Percentiles rank a stretch among this genome's conserved stretches.
phyloP scores from a whole-genome alignment of 2,888 invertebrate species.

The Cryptocephalus primarius region DNA sequence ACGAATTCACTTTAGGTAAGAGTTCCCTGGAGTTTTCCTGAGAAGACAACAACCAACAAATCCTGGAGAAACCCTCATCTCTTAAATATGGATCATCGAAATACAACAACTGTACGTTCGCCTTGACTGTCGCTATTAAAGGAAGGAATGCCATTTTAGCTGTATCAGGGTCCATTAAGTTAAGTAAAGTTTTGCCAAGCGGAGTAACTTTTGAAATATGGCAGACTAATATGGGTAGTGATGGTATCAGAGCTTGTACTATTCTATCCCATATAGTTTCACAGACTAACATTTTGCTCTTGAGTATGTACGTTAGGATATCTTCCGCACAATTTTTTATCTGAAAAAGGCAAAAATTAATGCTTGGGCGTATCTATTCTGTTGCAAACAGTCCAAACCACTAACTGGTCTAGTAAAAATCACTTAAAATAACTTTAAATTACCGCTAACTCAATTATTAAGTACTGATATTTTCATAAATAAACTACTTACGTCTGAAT shows the following conservation, averaged over 20 bases:
- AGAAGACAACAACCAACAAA: slow-evolving; percentile 41
- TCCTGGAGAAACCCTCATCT: slow-evolving; percentile 41
- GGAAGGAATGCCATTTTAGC: slow-evolving; percentile 48
- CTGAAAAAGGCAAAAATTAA: slow-evolving; percentile 28
- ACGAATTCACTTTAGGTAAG: slow-evolving; percentile 39
- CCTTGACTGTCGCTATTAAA: slow-evolving; percentile 42
- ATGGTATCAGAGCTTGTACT: slow-evolving; percentile 47
- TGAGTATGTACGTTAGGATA: slow-evolving; percentile 50
- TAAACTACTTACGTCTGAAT: slow-evolving; percentile 29
- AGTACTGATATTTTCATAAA: background rate
- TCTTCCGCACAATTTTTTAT: slow-evolving; percentile 47
- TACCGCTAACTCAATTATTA: background rate
- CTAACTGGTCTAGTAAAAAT: too few species aligned
- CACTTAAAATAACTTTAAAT: background rate
- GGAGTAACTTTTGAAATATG: slow-evolving; percentile 42
- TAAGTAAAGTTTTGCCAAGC: slow-evolving; percentile 49
- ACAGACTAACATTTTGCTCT: slow-evolving; percentile 51
- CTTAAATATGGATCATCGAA: slow-evolving; percentile 32
- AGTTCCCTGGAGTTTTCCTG: slow-evolving; percentile 36
- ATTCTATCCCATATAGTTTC: slow-evolving; percentile 51
- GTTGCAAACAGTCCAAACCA: background rate
- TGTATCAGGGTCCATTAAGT: slow-evolving; percentile 53
- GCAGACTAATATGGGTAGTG: slow-evolving; percentile 50
- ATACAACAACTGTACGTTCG: slow-evolving; percentile 41
- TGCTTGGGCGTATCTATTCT: background rate